A percentile compares a stretch with the other conserved stretches of the same genome.
Conservation (phyloP, 2,888 invertebrate species). For the Neria commutata region DNA sequence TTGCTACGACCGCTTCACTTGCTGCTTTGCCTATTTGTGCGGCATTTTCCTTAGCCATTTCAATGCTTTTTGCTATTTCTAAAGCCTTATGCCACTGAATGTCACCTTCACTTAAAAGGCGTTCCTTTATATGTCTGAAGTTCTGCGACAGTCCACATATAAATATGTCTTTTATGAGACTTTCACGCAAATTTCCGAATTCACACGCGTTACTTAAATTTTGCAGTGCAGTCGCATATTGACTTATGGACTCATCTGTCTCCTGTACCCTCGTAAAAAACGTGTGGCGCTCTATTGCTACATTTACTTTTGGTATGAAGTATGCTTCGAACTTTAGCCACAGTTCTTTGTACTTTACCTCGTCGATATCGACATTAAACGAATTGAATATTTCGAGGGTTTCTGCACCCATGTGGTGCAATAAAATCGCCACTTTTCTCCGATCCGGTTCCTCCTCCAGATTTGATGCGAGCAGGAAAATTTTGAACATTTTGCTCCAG, state of each 20-base stretch:
- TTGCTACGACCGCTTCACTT: too few species aligned
- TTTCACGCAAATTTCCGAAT: conserved; percentile 25
- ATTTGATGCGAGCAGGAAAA: conserved; percentile 28
- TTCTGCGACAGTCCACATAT: conserved; percentile 27
- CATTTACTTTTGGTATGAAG: conserved; percentile 32
- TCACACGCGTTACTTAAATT: conserved; percentile 29
- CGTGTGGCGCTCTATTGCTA: conserved; percentile 26
- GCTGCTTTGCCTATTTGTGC: too few species aligned
- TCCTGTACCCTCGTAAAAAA: conserved; percentile 12
- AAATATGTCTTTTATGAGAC: conserved; percentile 29
- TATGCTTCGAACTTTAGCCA: conserved; percentile 8
- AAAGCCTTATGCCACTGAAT: conserved; percentile 24
- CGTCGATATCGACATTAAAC: conserved; percentile 27
- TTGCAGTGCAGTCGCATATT: conserved; percentile 19
- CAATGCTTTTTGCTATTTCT: conserved; percentile 23
- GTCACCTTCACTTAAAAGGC: conserved; percentile 28
- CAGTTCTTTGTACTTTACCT: conserved; percentile 19
- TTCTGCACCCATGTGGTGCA: conserved; percentile 13
- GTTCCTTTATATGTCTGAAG: conserved; percentile 26
- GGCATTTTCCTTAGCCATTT: conserved; percentile 24
- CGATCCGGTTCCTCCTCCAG: conserved; percentile 5
- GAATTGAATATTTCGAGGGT: conserved; percentile 26
- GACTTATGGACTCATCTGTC: conserved; percentile 7
- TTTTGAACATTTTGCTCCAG: conserved; percentile 28
- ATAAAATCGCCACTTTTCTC: conserved; percentile 16